Base-by-base conservation (phyloP, 1,140 invertebrate genomes). In the Bilobella aurantiaca region DNA sequence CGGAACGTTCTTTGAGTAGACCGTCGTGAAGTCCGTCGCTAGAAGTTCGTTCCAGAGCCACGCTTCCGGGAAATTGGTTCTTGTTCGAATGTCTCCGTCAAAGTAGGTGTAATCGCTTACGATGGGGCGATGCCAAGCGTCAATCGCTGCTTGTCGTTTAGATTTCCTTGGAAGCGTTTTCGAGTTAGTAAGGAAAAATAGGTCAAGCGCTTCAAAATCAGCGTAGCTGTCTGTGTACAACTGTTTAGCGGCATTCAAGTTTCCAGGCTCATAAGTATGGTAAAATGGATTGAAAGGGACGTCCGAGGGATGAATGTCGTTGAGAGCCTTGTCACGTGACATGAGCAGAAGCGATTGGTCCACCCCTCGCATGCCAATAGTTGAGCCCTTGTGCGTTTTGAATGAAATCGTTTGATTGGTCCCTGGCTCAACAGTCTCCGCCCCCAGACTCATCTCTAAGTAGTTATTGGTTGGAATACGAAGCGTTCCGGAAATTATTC, bases 1-100 rank as follows among this genome's bases (percentile, higher is more conserved):
- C 3, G 75, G 75, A 21, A 84, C 62, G 14, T 59, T 93, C 30
- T 92, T 85, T 1, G 21, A 18, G 65, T 75, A 74, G 56, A 80
- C 84, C 68, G 64, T 75, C 8, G 47, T 65, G 0, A 42, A 21
- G 69, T 63, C 75, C 8, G 29, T 21, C 16, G 14, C 29, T 58
- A 12, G 8, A 65, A 81, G 74, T 76, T 75, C 77, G 75, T 82
- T 75, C 81, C 81, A 85, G 75, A 85, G 77, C 83, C 83, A 85
- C 2, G 63, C 59, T 65, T 69, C 59, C n/a, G 63, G 67, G 56
- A 69, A 58, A 27, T 65, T n/a, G 5, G 37, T 61, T 1, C 65
- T 27, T 2, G 32, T 23, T 5, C 23, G 34, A 21, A 62, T 34
- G n/a, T 57, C 46, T 56, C 25, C 29, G 8, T 2, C 12, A 28